Evolutionary conservation across 2,797 vertebrate genomes (phyloP), one percentile per base, ranked within the genome.

Genomic region (Pangasius mekongensis): DNA sequence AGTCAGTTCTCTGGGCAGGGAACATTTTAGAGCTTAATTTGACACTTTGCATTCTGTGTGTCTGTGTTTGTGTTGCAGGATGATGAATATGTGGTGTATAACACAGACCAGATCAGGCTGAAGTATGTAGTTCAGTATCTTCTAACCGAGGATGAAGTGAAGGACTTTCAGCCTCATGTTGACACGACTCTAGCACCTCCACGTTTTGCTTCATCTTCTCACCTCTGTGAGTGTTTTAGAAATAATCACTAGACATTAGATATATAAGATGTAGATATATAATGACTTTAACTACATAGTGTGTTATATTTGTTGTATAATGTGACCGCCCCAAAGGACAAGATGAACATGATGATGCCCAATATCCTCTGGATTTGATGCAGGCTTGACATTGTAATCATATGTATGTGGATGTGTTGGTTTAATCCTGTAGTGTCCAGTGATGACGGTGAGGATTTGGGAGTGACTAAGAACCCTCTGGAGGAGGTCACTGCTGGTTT

Each of bases 81-180:
- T 90, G 96, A 98, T 78, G 97, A 98, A 93, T 98, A 95, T 88
- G 97, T 97, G 87, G 96, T 98, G 16, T 98, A 97, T 94, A 96
- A 95, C 89, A 94, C 95, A 1, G 95, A 94, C 85, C 97, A 98
- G 93, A 94, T 98, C 91, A 96, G 95, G 93, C 95, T 98, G 69
- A 97, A 94, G 89, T 97, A 97, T 5, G 92, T 97, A 89, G 93
- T 98, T 87, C 96, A 95, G 90, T 97, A 96, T 94, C 94, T 86
- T 60, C 1, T 95, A 10, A 69, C 92, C 86, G 95, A 93, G 60
- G 96, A 98, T 73, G n/a, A 90, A 49, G 85, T 95, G 89, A 96
- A 95, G 89, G 87, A 90, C 14, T 97, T 97, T 93, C 91, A 92
- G n/a, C 95, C 95, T 71, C 11, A n/a, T 11, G 0, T 92, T 49